Evolutionary conservation across 1,140 invertebrate genomes (phyloP), one percentile per base, ranked within the genome.

Genomic region (Caerostris darwini): DNA sequence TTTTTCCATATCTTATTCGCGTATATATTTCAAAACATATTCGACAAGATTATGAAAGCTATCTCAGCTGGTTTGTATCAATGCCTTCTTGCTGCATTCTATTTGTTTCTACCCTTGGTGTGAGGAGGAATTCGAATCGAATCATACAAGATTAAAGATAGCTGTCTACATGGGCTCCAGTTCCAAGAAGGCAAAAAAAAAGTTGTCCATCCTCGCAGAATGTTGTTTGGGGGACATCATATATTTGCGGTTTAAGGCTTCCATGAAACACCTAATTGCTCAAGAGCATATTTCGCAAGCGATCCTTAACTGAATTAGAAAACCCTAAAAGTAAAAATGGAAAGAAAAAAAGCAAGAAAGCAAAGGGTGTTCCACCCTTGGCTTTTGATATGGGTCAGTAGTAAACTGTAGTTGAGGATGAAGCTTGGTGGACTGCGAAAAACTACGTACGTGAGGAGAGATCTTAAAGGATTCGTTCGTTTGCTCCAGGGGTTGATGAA

Each of bases 361-460:
- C 34, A 34, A 17, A 10, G 71, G 10, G 34, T 77, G 71, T 77
- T 77, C 71, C 71, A 53, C 34, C 71, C 71, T 50, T 34, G 71
- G 34, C 7, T 12, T 54, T 6, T 12, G 64, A 89, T 69, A 50
- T 89, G 64, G 87, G 87, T 89, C 87, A 89, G 87, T 71, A 89
- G 87, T 89, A 64, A 69, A 69, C n/a, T 69, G 53, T 67, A 50
- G 58, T 19, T 14, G 50, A 19, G 3, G 50, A 87, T 17, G 53
- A 57, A 57, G 82, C 82, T 85, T 17, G n/a, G 64, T 6, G 50
- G 64, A 57, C 61, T 50, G 64, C 57, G 8, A 56, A 58, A 58
- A 8, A 34, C 8, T n/a, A 7, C 5, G 50, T 89, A 89, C 87
- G 87, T 89, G 87, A 89, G 61, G 8, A 69, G 87, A 69, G 64